Base-by-base conservation (phyloP, 2,797 vertebrate species). In the Poliocrania exsul region DNA sequence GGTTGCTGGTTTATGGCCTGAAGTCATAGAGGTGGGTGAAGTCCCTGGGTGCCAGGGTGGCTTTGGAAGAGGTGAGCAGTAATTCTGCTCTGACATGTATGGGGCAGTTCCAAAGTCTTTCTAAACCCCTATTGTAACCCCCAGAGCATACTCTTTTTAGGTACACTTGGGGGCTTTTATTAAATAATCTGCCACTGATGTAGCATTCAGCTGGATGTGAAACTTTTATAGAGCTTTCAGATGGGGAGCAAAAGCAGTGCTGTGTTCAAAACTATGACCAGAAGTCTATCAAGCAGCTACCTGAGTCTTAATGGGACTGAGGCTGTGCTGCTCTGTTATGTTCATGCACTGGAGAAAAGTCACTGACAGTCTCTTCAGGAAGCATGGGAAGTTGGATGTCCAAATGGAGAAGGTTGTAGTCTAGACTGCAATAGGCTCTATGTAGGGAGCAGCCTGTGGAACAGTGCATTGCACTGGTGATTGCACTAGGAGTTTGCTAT, bases 381-480 rank as follows among this genome's bases (percentile, higher is more conserved):
- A 70, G 16, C 11, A 9, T 3, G 24, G 13, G 42, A 85, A 67
- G 17, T 25, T 91, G 75, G 35, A 44, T 50, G 67, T 81, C 42
- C 61, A 49, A 56, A 62, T 1, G 2, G 42, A 86, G 44, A 56
- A 77, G 53, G 66, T 17, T n/a, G 26, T 44, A 77, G 28, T 18
- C 50, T 71, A 2, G 11, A 10, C 16, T 84, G 23, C 42, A 61
- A 21, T 3, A 40, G 49, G 33, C 4, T 57, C 15, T 14, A 0
- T 13, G 23, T 13, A 28, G 37, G 31, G 46, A 67, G n/a, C 20
- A 67, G 42, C 29, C 50, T 2, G 0, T 69, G 66, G 75, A 61
- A 10, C 5, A 38, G 21, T 1, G 1, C 40, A 16, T 20, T 47
- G 57, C 19, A 13, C 37, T 46, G 0, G 1, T 11, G 19, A 40